These are phyloP conservation scores for Phoxinus dragarum DNA, from an alignment of 2,797 vertebrate genomes.

Conservation along the genomic window DNA sequence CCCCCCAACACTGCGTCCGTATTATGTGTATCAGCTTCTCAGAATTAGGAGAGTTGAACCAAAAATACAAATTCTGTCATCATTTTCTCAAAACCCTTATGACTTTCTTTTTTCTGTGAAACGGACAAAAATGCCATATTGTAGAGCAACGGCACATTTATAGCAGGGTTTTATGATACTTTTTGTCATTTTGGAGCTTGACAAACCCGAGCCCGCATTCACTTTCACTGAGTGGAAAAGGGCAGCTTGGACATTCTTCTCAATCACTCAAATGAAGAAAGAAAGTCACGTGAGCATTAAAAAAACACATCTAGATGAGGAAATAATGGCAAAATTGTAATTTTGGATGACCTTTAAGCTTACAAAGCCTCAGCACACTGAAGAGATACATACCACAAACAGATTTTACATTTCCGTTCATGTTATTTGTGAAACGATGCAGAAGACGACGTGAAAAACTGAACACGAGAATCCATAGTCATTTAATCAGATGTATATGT, in stretches of 20 bases:
- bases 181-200: background rate
- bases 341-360: background rate
- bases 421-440: conserved; percentile 13
- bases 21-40: conserved; percentile 41
- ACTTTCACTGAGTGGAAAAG: background rate
- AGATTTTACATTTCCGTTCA: background rate
- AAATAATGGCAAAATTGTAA: background rate
- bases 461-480: conserved; percentile 36
- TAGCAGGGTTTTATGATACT: background rate
- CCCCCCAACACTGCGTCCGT: background rate
- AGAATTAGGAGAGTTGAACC: conserved; percentile 40
- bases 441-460: conserved; percentile 1
- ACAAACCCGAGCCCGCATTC: background rate
- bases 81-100: background rate
- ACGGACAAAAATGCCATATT: background rate
- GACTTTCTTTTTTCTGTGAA: background rate
- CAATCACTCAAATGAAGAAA: background rate
- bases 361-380: background rate
- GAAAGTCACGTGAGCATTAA: background rate
- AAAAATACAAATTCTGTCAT: background rate
- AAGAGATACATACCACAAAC: background rate
- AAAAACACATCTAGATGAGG: background rate
- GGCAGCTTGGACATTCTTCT: conserved; percentile 3
- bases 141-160: background rate
- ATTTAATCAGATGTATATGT: conserved; percentile 49